Percentiles rank a stretch among this genome's conserved stretches.
Conservation (phyloP, 2,888 invertebrate genomes). For the Falcaria lacertinaria region DNA sequence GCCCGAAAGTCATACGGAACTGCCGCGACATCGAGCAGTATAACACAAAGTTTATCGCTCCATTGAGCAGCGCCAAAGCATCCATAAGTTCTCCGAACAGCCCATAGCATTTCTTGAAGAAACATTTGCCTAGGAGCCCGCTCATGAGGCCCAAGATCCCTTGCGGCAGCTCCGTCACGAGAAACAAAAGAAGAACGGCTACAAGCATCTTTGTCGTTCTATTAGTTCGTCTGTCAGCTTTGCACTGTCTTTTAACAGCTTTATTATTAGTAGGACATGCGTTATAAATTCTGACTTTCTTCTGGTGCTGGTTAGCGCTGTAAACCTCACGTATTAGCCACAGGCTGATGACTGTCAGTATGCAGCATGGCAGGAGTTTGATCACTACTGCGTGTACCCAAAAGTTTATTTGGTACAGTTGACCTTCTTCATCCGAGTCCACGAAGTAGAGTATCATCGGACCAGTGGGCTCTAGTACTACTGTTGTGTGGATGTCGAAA, state of each 20-base stretch:
- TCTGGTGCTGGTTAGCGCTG: constrained; percentile 84
- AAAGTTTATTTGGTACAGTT: constrained; percentile 85
- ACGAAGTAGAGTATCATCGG: constrained; percentile 70
- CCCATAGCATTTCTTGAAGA: constrained; percentile 90
- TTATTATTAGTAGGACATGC: constrained; percentile 63
- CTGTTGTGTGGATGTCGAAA: constrained; percentile 71
- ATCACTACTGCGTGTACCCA: constrained; percentile 90
- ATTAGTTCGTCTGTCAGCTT: constrained; percentile 78
- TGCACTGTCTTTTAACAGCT: constrained; percentile 57
- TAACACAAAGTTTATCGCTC: constrained; percentile 95
- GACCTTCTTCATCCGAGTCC: constrained; percentile 79
- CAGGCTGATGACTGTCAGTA: constrained; percentile 85
- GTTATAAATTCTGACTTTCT: constrained; percentile 75
- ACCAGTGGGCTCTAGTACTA: constrained; percentile 71
- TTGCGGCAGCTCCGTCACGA: constrained; percentile 93
- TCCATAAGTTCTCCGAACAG: constrained; percentile 93
- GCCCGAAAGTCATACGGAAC: constrained; percentile 83
- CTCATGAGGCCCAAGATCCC: constrained; percentile 79
- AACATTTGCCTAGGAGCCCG: constrained; percentile 79
- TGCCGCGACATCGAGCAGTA: constrained; percentile 97
- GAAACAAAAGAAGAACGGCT: constrained; percentile 91
- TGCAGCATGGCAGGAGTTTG: constrained; percentile 88
- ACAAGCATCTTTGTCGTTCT: constrained; percentile 94
- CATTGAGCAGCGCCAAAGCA: constrained; percentile 92
- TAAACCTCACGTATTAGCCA: constrained; percentile 87